Percentiles rank a stretch among this genome's conserved stretches.
These are phyloP conservation scores for Ophioderma brevispina DNA, from an alignment of 35 echinoderm and acorn worm genomes.

Conservation along the genomic window DNA sequence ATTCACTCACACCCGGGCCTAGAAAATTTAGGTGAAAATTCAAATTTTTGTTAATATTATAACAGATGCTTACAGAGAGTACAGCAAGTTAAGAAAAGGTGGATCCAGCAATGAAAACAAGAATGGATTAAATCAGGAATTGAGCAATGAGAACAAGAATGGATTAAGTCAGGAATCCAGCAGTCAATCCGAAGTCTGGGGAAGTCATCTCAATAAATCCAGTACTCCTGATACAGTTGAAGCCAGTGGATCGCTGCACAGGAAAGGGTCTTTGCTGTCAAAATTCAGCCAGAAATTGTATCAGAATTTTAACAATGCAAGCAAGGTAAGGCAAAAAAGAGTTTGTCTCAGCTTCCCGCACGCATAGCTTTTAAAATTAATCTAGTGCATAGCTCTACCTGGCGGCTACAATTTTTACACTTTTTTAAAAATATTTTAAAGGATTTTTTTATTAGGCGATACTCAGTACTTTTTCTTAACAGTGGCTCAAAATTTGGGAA, in stretches of 20 bases:
- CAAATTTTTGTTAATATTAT: neutral
- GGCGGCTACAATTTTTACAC: too few relatives aligned
- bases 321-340: conserved; percentile 20
- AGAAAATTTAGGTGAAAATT: neutral
- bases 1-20: too few relatives aligned
- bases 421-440: too few relatives aligned
- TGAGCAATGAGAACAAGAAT: neutral
- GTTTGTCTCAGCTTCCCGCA: too few relatives aligned
- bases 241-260: neutral
- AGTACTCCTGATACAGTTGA: neutral
- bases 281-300: conserved; percentile 56
- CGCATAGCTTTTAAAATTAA: too few relatives aligned
- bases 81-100: conserved; percentile 34
- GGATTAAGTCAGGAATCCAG: neutral
- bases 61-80: conserved; percentile 31
- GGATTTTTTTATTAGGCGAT: too few relatives aligned
- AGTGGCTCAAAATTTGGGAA: too few relatives aligned
- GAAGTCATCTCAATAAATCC: conserved; percentile 72
- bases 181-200: conserved; percentile 58
- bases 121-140: neutral
- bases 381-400: too few relatives aligned
- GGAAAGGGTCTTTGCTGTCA: conserved; percentile 8
- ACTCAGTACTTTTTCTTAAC: too few relatives aligned
- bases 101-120: neutral
- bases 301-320: neutral